A percentile compares a stretch with the other conserved stretches of the same genome.
These are phyloP conservation scores for Lycia hirtaria DNA, from an alignment of 2,888 invertebrate genomes.

Conservation along the genomic window DNA sequence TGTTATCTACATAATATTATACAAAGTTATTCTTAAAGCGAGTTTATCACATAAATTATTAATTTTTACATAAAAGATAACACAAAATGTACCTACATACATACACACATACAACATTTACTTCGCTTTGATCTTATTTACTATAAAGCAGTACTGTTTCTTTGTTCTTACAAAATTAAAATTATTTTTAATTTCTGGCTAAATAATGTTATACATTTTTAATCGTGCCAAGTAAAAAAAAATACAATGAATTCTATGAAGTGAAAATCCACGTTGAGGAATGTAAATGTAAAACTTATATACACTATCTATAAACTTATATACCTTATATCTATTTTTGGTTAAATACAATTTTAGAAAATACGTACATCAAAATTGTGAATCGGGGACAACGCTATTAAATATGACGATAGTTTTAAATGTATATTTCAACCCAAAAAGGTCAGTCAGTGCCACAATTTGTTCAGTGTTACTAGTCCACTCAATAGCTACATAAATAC, in stretches of 20 bases:
- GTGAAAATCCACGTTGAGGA: conserved; percentile 6
- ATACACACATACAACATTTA: no score
- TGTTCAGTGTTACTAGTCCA: no score
- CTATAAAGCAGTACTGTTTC: background rate
- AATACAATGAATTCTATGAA: no score
- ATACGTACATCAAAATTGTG: conserved; percentile 1
- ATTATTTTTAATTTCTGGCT: background rate
- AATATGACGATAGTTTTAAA: background rate
- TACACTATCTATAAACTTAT: background rate
- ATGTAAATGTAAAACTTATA: conserved; percentile 4
- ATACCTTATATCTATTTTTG: conserved; percentile 9
- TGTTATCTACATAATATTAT: background rate
- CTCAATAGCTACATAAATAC: no score
- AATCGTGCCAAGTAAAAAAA: background rate
- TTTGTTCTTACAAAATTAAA: background rate
- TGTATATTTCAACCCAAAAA: no score
- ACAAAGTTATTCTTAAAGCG: conserved; percentile 17
- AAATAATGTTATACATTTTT: background rate
- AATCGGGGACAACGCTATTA: conserved; percentile 5
- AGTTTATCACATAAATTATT: conserved; percentile 59
- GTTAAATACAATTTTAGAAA: conserved; percentile 1
- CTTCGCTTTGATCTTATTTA: background rate
- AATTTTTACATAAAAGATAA: conserved; percentile 22
- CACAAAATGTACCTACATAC: background rate
- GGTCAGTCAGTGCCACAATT: no score